Base-by-base conservation (phyloP, 2,797 vertebrate species). In the Paguma larvata region DNA sequence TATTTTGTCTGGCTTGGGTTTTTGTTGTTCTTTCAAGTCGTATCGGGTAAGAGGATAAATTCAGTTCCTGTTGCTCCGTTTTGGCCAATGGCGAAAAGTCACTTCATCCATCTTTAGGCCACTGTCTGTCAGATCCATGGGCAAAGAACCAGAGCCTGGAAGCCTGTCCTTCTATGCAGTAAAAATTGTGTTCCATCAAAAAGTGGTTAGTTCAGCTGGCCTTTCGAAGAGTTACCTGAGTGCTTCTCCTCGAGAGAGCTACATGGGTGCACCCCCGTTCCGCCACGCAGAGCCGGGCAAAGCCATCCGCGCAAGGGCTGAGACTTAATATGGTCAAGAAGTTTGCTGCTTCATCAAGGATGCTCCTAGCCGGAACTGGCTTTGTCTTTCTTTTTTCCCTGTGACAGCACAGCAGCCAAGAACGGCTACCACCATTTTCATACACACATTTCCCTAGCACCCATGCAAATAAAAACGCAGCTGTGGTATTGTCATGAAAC, bases 231-330 rank as follows among this genome's bases (percentile, higher is more conserved):
- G 10, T 10, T 4, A 0, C 34, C 32, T 0, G 15, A 1, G 10
- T 23, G 30, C 41, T 73, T 48, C 38, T 30, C 25, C 46, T 65
- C 0, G 1, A 56, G 53, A 38, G 12, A 53, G 51, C 5, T 44
- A 2, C 11, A 2, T 38, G 38, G 21, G 3, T 6, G 12, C 1
- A 0, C 27, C 38, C 38, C 53, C 25, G 12, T 11, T 27, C 67
- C 6, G 11, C 44, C 44, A 16, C 46, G 3, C 56, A 51, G 27
- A 46, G 25, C 14, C 6, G 16, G 18, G 23, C 21, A 30, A 32
- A 15, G 38, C 32, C 38, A 67, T 5, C 14, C 21, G 23, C 21
- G 90, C n/a, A 0, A 32, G 32, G 53, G 53, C 46, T 32, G 51
- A 95, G 68, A n/a, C 9, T 19, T 53, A 14, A 34, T 30, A 5